phyloP scores from a whole-genome alignment of 1,140 invertebrate species.

The Drosophila ambigua region DNA sequence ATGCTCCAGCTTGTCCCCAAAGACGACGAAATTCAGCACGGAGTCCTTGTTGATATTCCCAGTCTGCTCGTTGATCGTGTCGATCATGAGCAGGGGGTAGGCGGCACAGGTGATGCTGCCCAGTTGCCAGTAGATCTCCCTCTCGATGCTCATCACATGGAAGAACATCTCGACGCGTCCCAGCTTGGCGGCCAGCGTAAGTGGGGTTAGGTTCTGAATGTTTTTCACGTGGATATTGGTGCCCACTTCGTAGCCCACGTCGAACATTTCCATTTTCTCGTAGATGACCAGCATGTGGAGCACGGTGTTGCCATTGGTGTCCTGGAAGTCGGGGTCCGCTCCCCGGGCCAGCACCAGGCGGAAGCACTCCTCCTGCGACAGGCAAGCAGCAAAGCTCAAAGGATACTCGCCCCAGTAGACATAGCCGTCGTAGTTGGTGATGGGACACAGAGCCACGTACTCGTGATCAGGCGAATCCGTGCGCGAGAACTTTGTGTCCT shows the following conservation, averaged over 20 bases:
- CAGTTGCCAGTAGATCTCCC: constrained; percentile 98
- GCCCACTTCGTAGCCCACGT: constrained; percentile 96
- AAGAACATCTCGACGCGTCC: constrained; percentile 97
- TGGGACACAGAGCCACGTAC: constrained; percentile 92
- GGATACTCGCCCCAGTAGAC: constrained; percentile 99
- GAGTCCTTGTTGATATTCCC: constrained; percentile 97
- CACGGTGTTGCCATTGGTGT: constrained; percentile 98
- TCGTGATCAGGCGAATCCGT: constrained; percentile 95
- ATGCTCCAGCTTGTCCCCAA: constrained; percentile 97
- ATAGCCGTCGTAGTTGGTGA: constrained; percentile 98
- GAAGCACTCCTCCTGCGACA: constrained; percentile 98
- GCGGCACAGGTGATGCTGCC: constrained; percentile 98
- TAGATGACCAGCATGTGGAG: constrained; percentile 99
- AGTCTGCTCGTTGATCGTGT: constrained; percentile 96
- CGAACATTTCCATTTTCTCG: constrained; percentile 95
- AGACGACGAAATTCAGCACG: constrained; percentile 98
- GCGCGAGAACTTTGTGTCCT: constrained; percentile 97
- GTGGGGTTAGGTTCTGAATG: constrained; percentile 93
- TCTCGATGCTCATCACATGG: constrained; percentile 96
- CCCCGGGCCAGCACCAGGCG: constrained; percentile 96
- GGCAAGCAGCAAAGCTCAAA: constrained; percentile 96
- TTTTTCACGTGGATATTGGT: constrained; percentile 94
- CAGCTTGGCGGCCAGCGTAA: constrained; percentile 97
- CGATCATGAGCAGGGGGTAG: constrained; percentile 97
- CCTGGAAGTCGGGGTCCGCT: constrained; percentile 97